Conservation (phyloP, 1,140 invertebrate genomes). For the Pomacea maculata region DNA sequence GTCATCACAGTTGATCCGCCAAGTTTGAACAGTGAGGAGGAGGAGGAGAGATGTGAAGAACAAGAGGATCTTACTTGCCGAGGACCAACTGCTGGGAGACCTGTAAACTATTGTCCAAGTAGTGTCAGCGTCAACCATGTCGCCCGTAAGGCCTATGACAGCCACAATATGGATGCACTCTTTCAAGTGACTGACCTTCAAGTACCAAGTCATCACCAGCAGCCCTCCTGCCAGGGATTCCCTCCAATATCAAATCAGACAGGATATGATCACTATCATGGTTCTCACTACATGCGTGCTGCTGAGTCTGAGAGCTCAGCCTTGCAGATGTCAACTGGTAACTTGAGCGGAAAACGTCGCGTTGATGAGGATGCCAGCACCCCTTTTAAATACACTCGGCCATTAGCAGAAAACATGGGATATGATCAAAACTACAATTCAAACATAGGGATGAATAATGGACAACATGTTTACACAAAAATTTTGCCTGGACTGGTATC, state of each 20-base stretch:
- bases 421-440: too few species aligned
- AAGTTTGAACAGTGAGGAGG: constrained; percentile 9
- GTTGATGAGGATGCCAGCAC: constrained; percentile 15
- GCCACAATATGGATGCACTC: constrained; percentile 4
- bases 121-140: constrained; percentile 17
- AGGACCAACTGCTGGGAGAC: constrained; percentile 16
- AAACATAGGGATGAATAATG: too few species aligned
- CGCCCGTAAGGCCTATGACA: constrained; percentile 7
- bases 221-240: too few species aligned
- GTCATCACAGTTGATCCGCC: constrained; percentile 22
- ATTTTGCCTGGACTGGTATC: too few species aligned
- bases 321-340: neutral
- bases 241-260: too few species aligned
- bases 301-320: neutral
- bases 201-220: too few species aligned
- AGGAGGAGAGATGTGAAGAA: constrained; percentile 8
- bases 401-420: neutral
- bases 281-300: neutral
- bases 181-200: too few species aligned
- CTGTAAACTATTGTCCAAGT: constrained; percentile 1
- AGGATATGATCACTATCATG: too few species aligned
- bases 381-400: constrained; percentile 21
- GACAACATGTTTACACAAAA: too few species aligned
- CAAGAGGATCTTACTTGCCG: neutral
- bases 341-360: constrained; percentile 2